These are phyloP conservation scores for Circaetus gallicus DNA, from an alignment of 2,113 vertebrate genomes.

Conservation along the genomic window DNA sequence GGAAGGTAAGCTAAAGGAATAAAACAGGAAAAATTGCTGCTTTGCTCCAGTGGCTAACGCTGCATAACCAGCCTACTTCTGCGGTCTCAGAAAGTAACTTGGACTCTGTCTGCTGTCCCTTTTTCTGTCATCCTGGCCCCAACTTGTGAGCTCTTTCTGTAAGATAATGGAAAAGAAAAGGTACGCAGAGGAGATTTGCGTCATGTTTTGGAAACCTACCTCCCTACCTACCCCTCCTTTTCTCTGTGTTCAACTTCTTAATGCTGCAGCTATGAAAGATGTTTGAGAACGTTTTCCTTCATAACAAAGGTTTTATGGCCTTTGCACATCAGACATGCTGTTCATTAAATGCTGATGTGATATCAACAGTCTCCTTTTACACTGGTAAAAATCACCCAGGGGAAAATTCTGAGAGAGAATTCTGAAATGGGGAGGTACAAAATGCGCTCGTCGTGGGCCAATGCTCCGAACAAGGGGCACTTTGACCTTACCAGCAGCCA, in stretches of 20 bases:
- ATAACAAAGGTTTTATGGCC: not conserved
- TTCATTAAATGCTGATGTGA: not conserved
- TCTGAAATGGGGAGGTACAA: not conserved
- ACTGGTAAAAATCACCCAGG: not conserved
- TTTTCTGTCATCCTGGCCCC: not conserved
- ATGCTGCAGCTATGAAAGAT: not conserved
- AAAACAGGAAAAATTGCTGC: not conserved
- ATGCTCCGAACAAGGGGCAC: not conserved
- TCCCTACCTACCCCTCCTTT: not conserved
- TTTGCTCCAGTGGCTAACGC: not conserved
- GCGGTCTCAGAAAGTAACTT: no score
- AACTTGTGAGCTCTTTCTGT: no score
- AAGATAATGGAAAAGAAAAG: not conserved
- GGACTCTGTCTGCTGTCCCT: not conserved
- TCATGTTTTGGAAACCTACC: not conserved
- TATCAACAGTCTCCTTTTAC: not conserved
- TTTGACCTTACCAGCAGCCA: not conserved
- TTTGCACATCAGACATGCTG: not conserved
- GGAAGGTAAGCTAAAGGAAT: not conserved
- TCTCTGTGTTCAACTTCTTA: not conserved
- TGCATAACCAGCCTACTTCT: not conserved
- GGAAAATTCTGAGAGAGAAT: not conserved
- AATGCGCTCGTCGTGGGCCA: not conserved
- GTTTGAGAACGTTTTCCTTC: not conserved
- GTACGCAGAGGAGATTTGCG: not conserved